Percentiles rank a stretch among this genome's conserved stretches.
Evolutionary conservation across 1,140 invertebrate species (phyloP).

Genomic region (Antheraea mylitta): DNA sequence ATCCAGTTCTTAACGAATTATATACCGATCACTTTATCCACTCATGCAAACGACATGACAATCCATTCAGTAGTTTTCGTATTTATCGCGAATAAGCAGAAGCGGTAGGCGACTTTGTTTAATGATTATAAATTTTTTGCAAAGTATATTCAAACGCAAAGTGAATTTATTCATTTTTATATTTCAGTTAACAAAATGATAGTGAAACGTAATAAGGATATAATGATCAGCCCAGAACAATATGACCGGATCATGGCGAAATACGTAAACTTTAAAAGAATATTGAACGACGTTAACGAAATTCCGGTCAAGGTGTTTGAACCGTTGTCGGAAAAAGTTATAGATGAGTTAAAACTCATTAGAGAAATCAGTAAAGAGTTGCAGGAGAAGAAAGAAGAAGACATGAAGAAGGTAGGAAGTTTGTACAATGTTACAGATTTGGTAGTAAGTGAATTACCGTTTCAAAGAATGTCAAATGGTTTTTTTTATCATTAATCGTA

Average conservation of each 20-base stretch:
- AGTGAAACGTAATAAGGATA: conserved; percentile 17
- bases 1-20: too few relatives aligned
- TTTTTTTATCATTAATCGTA: too few relatives aligned
- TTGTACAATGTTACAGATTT: background rate
- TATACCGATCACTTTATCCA: too few relatives aligned
- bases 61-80: too few relatives aligned
- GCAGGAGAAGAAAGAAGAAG: conserved; percentile 52
- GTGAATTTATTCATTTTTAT: too few relatives aligned
- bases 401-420: conserved; percentile 43
- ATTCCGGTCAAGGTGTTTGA: conserved; percentile 39
- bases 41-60: too few relatives aligned
- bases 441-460: too few relatives aligned
- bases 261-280: conserved; percentile 27
- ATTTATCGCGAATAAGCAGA: too few relatives aligned
- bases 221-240: conserved; percentile 20
- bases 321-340: conserved; percentile 21
- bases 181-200: conserved; percentile 22
- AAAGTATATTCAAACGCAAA: too few relatives aligned
- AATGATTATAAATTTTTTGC: too few relatives aligned
- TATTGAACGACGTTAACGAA: conserved; percentile 16
- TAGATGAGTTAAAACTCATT: conserved; percentile 44
- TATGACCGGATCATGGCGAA: conserved; percentile 20
- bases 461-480: too few relatives aligned
- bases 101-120: too few relatives aligned
- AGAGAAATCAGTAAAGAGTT: conserved; percentile 46